Conservation (phyloP, 1,140 invertebrate genomes). For the Pseudomyrmex pallidus region DNA sequence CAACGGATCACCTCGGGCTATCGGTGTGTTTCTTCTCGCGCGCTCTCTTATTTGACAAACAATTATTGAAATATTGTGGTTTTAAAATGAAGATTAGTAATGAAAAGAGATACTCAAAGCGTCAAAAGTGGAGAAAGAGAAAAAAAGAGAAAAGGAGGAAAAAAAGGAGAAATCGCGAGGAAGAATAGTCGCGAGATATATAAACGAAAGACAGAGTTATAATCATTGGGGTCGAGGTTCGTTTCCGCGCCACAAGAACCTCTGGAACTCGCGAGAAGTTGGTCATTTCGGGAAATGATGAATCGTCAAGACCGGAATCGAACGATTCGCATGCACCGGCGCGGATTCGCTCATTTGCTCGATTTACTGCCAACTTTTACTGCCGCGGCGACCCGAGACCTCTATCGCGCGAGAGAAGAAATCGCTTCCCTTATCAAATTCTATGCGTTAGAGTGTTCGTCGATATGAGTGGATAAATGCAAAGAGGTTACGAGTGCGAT, state of each 20-base stretch:
- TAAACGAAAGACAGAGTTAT: constrained; percentile 67
- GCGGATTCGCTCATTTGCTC: constrained; percentile 63
- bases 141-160: constrained; percentile 1
- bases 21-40: neutral
- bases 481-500: neutral
- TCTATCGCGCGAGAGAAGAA: neutral
- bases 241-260: constrained; percentile 51
- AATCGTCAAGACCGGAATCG: constrained; percentile 57
- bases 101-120: too few relatives aligned
- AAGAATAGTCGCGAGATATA: constrained; percentile 46
- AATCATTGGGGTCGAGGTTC: constrained; percentile 73
- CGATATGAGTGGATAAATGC: neutral
- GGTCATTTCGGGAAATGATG: constrained; percentile 61
- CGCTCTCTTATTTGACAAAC: neutral
- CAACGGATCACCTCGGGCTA: neutral
- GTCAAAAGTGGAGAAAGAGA: neutral
- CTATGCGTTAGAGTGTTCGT: neutral
- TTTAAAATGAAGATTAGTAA: too few relatives aligned
- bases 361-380: constrained; percentile 65
- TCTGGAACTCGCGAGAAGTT: constrained; percentile 55
- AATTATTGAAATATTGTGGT: neutral
- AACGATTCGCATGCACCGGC: constrained; percentile 27
- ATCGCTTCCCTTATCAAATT: neutral
- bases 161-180: constrained; percentile 1
- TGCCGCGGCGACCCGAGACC: constrained; percentile 2